Conservation (phyloP, 2,113 vertebrate species). For the Uria aalge region DNA sequence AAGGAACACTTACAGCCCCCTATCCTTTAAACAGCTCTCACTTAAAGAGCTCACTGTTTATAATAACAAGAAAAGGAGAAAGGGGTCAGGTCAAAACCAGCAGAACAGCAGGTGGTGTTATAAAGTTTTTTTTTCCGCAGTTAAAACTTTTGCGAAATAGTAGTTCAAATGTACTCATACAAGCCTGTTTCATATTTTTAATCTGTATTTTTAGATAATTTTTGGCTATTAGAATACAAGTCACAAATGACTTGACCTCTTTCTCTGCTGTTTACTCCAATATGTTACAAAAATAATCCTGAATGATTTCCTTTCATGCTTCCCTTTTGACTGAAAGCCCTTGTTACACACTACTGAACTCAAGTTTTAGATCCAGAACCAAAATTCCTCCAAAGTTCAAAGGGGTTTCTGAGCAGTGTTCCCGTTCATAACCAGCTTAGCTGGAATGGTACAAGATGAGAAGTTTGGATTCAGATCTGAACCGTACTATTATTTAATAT, state of each 20-base stretch:
- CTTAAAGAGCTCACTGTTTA: slow-evolving; percentile 89
- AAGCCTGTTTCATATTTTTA: slow-evolving; percentile 39
- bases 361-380: slow-evolving; percentile 48
- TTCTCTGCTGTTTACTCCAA: slow-evolving; percentile 20
- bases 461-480: slow-evolving; percentile 64
- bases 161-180: slow-evolving; percentile 20
- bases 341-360: slow-evolving; percentile 2
- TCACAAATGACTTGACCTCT: slow-evolving; percentile 2
- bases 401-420: slow-evolving; percentile 1
- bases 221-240: slow-evolving; percentile 25
- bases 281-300: slow-evolving; percentile 35
- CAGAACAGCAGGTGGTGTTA: slow-evolving; percentile 82
- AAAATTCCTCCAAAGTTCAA: slow-evolving; percentile 66
- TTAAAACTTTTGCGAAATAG: slow-evolving; percentile 63
- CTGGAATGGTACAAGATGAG: slow-evolving; percentile 57
- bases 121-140: slow-evolving; percentile 55
- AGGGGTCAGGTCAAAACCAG: slow-evolving; percentile 82
- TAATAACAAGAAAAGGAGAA: slow-evolving; percentile 85
- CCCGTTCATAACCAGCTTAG: background rate
- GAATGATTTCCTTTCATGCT: slow-evolving; percentile 20
- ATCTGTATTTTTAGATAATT: slow-evolving; percentile 55
- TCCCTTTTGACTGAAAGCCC: slow-evolving; percentile 32
- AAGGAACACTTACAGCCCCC: slow-evolving; percentile 77
- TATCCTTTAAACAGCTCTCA: slow-evolving; percentile 83
- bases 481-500: background rate